Base-by-base conservation (phyloP, 2,888 invertebrate genomes). In the Lepidocyrtinus sp. region DNA sequence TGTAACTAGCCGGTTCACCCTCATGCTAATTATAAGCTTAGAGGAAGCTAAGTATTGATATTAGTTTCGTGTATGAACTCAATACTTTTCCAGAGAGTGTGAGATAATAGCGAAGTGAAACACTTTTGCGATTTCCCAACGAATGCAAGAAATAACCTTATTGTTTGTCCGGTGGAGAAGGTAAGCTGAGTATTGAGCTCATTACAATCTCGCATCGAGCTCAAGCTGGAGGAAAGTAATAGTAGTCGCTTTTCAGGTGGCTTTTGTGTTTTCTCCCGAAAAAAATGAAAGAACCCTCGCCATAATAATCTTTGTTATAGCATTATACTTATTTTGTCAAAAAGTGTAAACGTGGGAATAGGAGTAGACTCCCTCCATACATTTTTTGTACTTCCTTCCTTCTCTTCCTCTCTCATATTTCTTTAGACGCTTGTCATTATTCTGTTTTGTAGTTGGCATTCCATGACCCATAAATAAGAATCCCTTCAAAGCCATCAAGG, bases 401-500 rank as follows among this genome's bases (percentile, higher is more conserved):
- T 68, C 50, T 50, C 3, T n/a, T 24, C 62, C 68, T 45, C 59
- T 25, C 27, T 21, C 45, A 46, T 27, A 5, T 17, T 46, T 27
- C 21, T 65, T 27, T 19, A 5, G 36, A 45, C 22, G 45, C 45
- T 24, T 45, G 45, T 67, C 59, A 59, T 59, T 59, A 59, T 59
- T 19, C 59, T 7, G 21, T 50, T 50, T 50, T 50, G n/a, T n/a
- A n/a, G 50, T 59, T 21, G 59, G n/a, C 64, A 70, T 59, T 59
- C 59, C 69, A 59, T 70, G 69, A 70, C 69, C 69, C 26, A 59
- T 70, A 59, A 55, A 70, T 59, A 59, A 59, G 59, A 19, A 59
- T 59, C 59, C 69, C 59, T 59, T 50, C 22, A 21, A 67, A 36
- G 50, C 69, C 69, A 59, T 59, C 59, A 59, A 59, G 21, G 22